Evolutionary conservation across 2,888 invertebrate genomes (phyloP).

Genomic region (Tetragnatha montana): DNA sequence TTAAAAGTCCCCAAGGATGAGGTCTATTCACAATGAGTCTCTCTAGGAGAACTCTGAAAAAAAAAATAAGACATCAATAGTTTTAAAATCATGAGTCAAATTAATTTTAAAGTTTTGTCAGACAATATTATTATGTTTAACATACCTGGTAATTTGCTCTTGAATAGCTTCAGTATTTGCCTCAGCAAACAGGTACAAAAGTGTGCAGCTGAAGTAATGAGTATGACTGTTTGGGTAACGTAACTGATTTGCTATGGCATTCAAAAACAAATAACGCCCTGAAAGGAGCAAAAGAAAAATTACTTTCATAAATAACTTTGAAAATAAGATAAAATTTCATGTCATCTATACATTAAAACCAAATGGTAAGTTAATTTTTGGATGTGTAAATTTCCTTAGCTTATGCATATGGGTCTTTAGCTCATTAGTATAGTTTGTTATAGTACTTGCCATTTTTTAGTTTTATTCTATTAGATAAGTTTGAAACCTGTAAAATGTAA

Average conservation of each 20-base stretch:
- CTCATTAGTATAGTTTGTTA: no score
- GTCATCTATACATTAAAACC: no score
- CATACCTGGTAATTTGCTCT: conserved; percentile 91
- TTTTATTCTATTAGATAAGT: no score
- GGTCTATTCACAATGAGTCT: conserved; percentile 98
- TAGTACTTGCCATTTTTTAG: no score
- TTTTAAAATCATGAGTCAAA: no score
- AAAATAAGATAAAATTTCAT: neutral
- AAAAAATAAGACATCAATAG: neutral
- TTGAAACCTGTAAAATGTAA: no score
- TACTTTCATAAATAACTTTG: conserved; percentile 4
- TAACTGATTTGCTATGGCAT: conserved; percentile 98
- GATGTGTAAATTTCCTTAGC: no score
- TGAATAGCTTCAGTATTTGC: conserved; percentile 98
- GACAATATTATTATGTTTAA: no score
- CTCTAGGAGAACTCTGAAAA: conserved; percentile 89
- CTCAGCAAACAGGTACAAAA: conserved; percentile 97
- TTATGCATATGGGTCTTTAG: no score
- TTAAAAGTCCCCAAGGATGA: conserved; percentile 98
- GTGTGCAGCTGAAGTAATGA: conserved; percentile 98
- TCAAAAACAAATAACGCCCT: conserved; percentile 94
- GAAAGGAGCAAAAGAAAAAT: conserved; percentile 15
- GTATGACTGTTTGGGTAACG: conserved; percentile 99
- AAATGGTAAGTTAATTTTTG: no score
- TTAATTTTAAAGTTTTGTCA: no score